Base-by-base conservation (phyloP, 2,888 invertebrate species). In the Cancer borealis region DNA sequence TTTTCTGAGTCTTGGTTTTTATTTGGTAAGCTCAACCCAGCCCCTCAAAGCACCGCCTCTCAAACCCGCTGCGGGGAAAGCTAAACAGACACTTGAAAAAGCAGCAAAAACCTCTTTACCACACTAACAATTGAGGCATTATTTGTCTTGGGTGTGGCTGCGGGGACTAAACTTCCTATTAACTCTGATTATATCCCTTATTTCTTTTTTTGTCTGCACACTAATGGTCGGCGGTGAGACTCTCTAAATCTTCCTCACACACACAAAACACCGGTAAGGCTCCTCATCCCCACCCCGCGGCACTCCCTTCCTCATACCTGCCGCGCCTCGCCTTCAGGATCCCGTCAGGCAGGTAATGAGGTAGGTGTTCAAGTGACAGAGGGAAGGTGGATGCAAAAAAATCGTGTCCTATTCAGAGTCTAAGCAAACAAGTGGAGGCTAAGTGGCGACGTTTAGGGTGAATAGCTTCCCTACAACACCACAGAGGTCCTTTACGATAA, bases 371-470 rank as follows among this genome's bases (percentile, higher is more conserved):
- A 84, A n/a, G 84, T 10, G 84, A 84, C 84, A 84, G 39, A 84
- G 84, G n/a, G 30, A 10, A 84, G 84, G 84, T 39, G 39, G 84
- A 84, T 84, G 84, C 84, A 30, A 84, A 84, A 84, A 84, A 84
- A 84, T 84, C 17, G 84, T 39, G 88, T 2, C n/a, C 88, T 49
- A 89, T 89, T 49, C n/a, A 49, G 12, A 49, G 26, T n/a, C 17
- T 89, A 26, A 89, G 47, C 88, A 89, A 46, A 91, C 91, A 60
- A 66, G 66, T 91, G 91, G 30, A 10, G 66, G 30, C 21, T 66
- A 66, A 91, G 91, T 84, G 10, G 91, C n/a, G 66, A 17, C 60
- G 91, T 91, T 46, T 91, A 66, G 66, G 91, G 17, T 10, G 10
- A 46, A 5, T 47, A 45, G 14, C 66, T 8, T 6, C 91, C 91